Evolutionary conservation across 2,113 vertebrate genomes (phyloP).

Genomic region (Pavo muticus): DNA sequence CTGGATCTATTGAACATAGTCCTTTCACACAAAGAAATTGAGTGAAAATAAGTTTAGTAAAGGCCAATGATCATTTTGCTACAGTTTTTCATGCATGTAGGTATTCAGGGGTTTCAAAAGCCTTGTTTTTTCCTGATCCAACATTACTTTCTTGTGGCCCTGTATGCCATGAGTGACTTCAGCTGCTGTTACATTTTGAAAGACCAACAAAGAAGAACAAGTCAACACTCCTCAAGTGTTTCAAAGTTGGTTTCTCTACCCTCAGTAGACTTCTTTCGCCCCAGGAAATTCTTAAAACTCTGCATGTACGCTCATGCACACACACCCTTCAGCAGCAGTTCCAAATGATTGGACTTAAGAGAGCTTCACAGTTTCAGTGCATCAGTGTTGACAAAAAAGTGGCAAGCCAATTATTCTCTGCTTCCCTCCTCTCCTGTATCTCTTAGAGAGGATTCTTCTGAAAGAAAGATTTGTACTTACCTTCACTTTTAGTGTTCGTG

Average conservation of each 20-base stretch:
- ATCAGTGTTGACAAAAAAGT: not conserved
- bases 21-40: not conserved
- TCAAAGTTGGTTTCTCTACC: not conserved
- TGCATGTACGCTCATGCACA: not conserved
- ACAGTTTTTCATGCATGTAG: rapidly evolving
- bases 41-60: not conserved
- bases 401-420: not conserved
- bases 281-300: not conserved
- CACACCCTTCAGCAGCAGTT: not conserved
- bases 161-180: not conserved
- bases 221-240: rapidly evolving
- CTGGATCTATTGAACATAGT: not conserved
- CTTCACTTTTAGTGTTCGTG: not conserved
- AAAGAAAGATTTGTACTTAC: not conserved
- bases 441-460: not conserved
- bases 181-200: not conserved
- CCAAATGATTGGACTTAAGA: not conserved
- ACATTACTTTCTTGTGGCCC: not conserved
- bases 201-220: not conserved
- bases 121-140: not conserved
- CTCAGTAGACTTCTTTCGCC: not conserved
- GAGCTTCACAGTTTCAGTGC: not conserved
- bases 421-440: not conserved
- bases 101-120: not conserved
- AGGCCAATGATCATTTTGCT: not conserved